A percentile compares a stretch with the other conserved stretches of the same genome.
phyloP scores from a whole-genome alignment of 2,888 invertebrate species.

The Drymonia ruficornis region DNA sequence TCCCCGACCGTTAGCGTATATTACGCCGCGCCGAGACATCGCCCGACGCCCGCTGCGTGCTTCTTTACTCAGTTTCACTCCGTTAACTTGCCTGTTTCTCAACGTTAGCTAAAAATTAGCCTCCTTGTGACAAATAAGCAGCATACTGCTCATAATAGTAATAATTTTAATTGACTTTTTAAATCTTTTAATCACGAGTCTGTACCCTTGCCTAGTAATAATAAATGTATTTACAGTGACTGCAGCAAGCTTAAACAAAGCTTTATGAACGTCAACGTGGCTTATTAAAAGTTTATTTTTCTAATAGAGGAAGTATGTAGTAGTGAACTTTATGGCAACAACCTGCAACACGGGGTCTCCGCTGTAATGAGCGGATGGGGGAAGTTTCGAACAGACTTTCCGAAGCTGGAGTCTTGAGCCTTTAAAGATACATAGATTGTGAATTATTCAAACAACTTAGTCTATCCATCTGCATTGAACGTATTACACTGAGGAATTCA shows the following conservation, averaged over 20 bases:
- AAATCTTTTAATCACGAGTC: constrained; percentile 32
- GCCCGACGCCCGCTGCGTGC: constrained; percentile 75
- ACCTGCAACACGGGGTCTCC: constrained; percentile 42
- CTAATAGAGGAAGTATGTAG: constrained; percentile 51
- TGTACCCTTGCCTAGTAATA: constrained; percentile 21
- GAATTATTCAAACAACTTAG: constrained; percentile 28
- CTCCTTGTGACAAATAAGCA: constrained; percentile 17
- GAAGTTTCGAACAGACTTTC: constrained; percentile 33
- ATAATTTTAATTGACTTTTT: constrained; percentile 26
- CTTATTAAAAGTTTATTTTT: constrained; percentile 60
- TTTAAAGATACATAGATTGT: constrained; percentile 13
- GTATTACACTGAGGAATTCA: not conserved
- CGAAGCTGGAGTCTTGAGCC: constrained; percentile 18
- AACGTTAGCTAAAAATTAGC: constrained; percentile 55
- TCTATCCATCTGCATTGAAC: constrained; percentile 4
- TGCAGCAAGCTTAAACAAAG: constrained; percentile 40
- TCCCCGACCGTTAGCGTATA: constrained; percentile 82
- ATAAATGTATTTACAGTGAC: constrained; percentile 33
- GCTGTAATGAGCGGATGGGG: constrained; percentile 49
- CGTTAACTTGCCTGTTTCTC: constrained; percentile 55
- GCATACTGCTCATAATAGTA: constrained; percentile 7
- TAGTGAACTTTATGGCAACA: constrained; percentile 60
- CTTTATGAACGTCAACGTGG: constrained; percentile 43
- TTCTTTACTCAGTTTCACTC: constrained; percentile 63
- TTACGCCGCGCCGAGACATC: constrained; percentile 73